phyloP scores from a whole-genome alignment of 2,113 vertebrate species.

The Pan troglodytes region NHGRI_mPanTro3-v2.1_pri NC_072411.2:77872001-77872500 shows the following conservation, averaged over 20 bases:
- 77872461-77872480: slow-evolving; percentile 35
- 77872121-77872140: not conserved
- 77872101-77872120: not conserved
- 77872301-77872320: too few relatives aligned
- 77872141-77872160: not conserved
- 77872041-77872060: not conserved
- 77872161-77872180: too few relatives aligned
- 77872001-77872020: not conserved
- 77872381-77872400: not conserved
- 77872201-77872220: too few relatives aligned
- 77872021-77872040: not conserved
- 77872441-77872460: not conserved
- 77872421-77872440: not conserved
- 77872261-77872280: too few relatives aligned
- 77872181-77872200: too few relatives aligned
- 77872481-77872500: not conserved
- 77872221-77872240: too few relatives aligned
- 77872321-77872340: too few relatives aligned
- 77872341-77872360: not conserved
- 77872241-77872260: too few relatives aligned
- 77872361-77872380: not conserved
- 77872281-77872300: too few relatives aligned
- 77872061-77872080: not conserved
- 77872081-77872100: not conserved
- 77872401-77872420: not conserved